phyloP scores from a whole-genome alignment of 2,888 invertebrate genomes.

The Erebia aethiops region DNA sequence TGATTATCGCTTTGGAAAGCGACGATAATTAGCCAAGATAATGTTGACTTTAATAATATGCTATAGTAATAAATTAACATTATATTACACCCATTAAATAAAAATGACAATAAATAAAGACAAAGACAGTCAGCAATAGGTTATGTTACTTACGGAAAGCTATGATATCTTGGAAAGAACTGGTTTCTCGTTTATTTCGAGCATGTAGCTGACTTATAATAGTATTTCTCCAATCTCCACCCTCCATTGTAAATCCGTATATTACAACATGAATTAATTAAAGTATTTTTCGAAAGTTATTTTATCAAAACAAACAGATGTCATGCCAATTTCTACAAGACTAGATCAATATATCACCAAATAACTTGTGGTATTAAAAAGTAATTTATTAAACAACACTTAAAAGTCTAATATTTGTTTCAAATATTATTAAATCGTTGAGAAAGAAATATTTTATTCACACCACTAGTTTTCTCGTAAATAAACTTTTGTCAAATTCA shows the following conservation, averaged over 20 bases:
- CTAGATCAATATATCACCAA: background rate
- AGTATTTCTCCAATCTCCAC: constrained; percentile 86
- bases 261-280: constrained; percentile 40
- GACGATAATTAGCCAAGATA: constrained; percentile 30
- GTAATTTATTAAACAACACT: constrained; percentile 5
- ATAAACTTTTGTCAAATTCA: constrained; percentile 37
- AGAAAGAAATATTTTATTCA: constrained; percentile 18
- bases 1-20: constrained; percentile 23
- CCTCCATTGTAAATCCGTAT: constrained; percentile 66
- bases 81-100: constrained; percentile 30
- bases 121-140: constrained; percentile 46
- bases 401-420: constrained; percentile 9
- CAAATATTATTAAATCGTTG: constrained; percentile 20
- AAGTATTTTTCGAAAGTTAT: constrained; percentile 50
- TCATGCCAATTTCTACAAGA: constrained; percentile 51
- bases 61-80: constrained; percentile 20
- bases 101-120: constrained; percentile 30
- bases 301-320: constrained; percentile 73
- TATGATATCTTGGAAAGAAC: constrained; percentile 91
- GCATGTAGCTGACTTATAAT: constrained; percentile 87
- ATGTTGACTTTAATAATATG: constrained; percentile 15
- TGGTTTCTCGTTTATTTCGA: constrained; percentile 89
- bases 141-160: constrained; percentile 88
- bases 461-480: constrained; percentile 29
- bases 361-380: background rate